Conservation (phyloP, 2,888 invertebrate species). For the Oscheius sp. region DNA sequence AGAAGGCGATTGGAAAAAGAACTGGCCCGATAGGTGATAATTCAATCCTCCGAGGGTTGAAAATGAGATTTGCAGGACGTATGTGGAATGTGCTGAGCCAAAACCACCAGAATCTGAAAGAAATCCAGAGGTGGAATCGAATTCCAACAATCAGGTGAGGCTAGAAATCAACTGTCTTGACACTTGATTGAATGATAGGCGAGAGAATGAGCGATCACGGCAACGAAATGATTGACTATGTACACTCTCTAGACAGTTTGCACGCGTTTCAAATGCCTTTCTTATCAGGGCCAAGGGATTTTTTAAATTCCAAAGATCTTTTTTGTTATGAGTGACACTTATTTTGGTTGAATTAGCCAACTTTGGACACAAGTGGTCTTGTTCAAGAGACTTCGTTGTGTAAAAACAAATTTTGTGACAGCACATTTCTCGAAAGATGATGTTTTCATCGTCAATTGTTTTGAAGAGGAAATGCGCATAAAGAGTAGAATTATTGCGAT, state of each 20-base stretch:
- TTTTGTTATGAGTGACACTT: neutral
- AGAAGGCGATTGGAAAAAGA: slow-evolving; percentile 39
- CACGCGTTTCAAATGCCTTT: neutral
- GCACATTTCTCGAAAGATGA: too few relatives aligned
- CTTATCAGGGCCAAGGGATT: neutral
- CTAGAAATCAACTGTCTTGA: neutral
- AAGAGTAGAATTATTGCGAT: too few relatives aligned
- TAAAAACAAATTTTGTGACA: too few relatives aligned
- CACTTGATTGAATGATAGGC: slow-evolving; percentile 4
- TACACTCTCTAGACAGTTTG: neutral
- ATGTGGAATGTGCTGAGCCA: slow-evolving; percentile 60
- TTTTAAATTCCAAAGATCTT: neutral
- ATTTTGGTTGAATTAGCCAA: too few relatives aligned
- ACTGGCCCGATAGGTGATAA: slow-evolving; percentile 27
- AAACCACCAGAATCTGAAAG: slow-evolving; percentile 49
- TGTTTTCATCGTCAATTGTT: neutral
- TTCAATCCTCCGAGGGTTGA: neutral
- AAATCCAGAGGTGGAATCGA: slow-evolving; percentile 50
- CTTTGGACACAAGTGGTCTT: too few relatives aligned
- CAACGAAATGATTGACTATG: slow-evolving; percentile 7
- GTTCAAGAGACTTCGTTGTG: too few relatives aligned
- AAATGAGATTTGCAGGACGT: slow-evolving; percentile 41
- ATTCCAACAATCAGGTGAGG: slow-evolving; percentile 51
- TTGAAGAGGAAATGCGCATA: too few relatives aligned
- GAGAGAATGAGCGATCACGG: slow-evolving; percentile 22